These are phyloP conservation scores for Acinonyx jubatus DNA, from an alignment of 2,113 vertebrate species.

Conservation along the genomic window DNA sequence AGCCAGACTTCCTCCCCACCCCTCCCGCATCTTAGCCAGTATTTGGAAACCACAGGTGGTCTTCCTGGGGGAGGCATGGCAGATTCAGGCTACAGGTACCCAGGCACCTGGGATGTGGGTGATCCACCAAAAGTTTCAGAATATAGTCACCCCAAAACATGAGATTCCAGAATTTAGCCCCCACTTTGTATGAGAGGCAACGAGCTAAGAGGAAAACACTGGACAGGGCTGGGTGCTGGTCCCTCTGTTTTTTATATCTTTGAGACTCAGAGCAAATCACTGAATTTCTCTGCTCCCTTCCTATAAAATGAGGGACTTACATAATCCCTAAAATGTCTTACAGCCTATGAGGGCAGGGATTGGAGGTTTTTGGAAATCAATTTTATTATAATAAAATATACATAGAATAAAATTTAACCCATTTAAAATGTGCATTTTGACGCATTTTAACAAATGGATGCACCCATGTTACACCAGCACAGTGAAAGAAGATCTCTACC, in stretches of 20 bases:
- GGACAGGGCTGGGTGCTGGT: not conserved
- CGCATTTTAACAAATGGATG: not conserved
- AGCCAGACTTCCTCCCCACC: not conserved
- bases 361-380: not conserved
- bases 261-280: not conserved
- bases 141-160: not conserved
- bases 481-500: not conserved
- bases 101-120: not conserved
- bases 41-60: not conserved
- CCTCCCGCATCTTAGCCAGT: accelerated
- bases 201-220: not conserved
- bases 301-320: not conserved
- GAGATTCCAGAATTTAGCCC: not conserved
- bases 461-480: no score
- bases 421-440: not conserved
- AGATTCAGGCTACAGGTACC: not conserved
- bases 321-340: not conserved
- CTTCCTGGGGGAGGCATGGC: not conserved
- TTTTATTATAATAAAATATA: not conserved
- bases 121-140: not conserved
- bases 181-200: not conserved
- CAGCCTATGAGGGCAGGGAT: not conserved
- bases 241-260: not conserved
- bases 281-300: not conserved
- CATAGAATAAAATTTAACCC: not conserved